phyloP scores from a whole-genome alignment of 2,888 invertebrate genomes.

The Cosmia pyralina region DNA sequence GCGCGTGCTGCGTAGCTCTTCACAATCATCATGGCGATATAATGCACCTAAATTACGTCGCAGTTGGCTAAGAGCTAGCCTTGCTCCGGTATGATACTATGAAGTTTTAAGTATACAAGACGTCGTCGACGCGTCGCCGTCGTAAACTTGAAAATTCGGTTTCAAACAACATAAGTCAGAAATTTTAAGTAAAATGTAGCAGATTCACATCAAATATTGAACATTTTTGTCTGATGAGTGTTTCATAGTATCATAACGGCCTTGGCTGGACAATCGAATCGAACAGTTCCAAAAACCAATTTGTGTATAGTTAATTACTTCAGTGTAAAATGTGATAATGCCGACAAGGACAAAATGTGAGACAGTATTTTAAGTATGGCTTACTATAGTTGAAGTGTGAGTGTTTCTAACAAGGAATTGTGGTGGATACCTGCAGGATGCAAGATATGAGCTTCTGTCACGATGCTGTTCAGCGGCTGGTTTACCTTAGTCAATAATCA shows the following conservation, averaged over 20 bases:
- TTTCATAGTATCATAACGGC: slow-evolving; percentile 26
- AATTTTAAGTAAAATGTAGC: neutral
- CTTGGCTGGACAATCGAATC: slow-evolving; percentile 9
- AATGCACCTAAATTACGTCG: slow-evolving; percentile 15
- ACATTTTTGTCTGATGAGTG: neutral
- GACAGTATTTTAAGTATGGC: slow-evolving; percentile 56
- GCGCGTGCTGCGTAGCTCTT: slow-evolving; percentile 54
- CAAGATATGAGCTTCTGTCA: slow-evolving; percentile 34
- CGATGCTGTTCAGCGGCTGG: slow-evolving; percentile 56
- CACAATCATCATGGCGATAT: slow-evolving; percentile 20
- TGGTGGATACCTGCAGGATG: slow-evolving; percentile 29
- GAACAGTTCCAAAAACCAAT: slow-evolving; percentile 40
- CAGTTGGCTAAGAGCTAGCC: slow-evolving; percentile 21
- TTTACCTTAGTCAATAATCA: slow-evolving; percentile 66
- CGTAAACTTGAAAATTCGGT: neutral
- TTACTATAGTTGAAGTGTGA: slow-evolving; percentile 44
- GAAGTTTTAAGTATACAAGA: neutral
- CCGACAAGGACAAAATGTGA: slow-evolving; percentile 56
- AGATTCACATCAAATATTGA: slow-evolving; percentile 10
- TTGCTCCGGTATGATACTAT: slow-evolving; percentile 13
- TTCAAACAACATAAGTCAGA: neutral
- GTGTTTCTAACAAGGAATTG: slow-evolving; percentile 14
- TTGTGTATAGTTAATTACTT: slow-evolving; percentile 51
- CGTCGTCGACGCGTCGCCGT: neutral
- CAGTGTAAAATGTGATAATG: slow-evolving; percentile 60